These are phyloP conservation scores for Genyomyrus donnyi DNA, from an alignment of 2,113 vertebrate genomes.

Conservation along the genomic window DNA sequence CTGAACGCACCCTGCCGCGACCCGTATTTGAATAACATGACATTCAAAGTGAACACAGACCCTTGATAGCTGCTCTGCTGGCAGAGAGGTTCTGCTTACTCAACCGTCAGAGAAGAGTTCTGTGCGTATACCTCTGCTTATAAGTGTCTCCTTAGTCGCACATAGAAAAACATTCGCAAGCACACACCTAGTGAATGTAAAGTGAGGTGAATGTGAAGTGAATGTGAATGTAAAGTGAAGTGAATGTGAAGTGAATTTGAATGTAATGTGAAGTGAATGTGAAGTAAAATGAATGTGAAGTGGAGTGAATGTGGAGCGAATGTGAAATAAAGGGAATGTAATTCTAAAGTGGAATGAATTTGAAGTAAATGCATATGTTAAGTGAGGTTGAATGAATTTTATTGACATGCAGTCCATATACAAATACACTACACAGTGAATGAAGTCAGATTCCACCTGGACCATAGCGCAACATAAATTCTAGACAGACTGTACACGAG, in stretches of 20 bases:
- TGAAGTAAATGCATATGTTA: not conserved
- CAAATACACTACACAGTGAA: not conserved
- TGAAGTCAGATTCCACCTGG: not conserved
- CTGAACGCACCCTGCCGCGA: not conserved
- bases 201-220: not conserved
- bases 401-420: not conserved
- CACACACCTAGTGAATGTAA: not conserved
- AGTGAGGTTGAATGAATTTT: not conserved
- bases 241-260: not conserved
- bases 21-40: not conserved
- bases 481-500: not conserved
- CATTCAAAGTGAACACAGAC: not conserved
- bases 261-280: not conserved
- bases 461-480: not conserved
- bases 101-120: not conserved
- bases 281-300: not conserved
- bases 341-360: not conserved
- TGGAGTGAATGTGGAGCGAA: not conserved
- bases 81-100: not conserved
- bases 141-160: not conserved
- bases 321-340: not conserved
- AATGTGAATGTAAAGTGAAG: not conserved
- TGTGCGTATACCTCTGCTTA: not conserved
- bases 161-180: not conserved
- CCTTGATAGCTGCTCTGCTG: not conserved